Conservation (phyloP, 2,797 vertebrate genomes). For the Natrix natrix region DNA sequence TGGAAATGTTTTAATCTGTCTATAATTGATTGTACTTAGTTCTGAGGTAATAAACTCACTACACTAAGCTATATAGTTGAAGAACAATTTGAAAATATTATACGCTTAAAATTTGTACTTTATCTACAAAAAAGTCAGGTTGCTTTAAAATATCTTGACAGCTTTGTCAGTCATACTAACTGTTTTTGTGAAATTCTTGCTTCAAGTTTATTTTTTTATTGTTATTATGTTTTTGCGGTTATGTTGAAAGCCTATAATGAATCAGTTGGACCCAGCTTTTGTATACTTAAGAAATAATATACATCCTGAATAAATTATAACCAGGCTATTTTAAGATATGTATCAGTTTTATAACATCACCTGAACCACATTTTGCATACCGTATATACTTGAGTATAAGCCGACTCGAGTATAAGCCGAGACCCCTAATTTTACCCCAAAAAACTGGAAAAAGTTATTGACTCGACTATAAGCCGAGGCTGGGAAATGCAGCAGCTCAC, state of each 20-base stretch:
- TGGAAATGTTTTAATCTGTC: conserved; percentile 44
- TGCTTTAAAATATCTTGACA: background rate
- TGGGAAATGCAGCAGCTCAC: too few relatives aligned
- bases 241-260: background rate
- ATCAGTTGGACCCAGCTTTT: background rate
- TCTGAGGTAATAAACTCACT: conserved; percentile 36
- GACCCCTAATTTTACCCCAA: too few relatives aligned
- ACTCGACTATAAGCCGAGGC: too few relatives aligned
- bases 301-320: background rate
- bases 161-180: background rate
- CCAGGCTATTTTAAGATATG: background rate
- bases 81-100: background rate
- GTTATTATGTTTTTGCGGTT: background rate
- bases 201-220: background rate
- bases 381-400: too few relatives aligned
- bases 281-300: background rate
- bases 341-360: background rate
- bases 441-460: too few relatives aligned
- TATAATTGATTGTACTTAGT: conserved; percentile 42
- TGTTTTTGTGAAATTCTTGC: background rate
- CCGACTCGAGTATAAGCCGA: too few relatives aligned
- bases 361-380: background rate
- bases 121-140: background rate
- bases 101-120: too few relatives aligned
- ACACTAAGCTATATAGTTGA: background rate